phyloP scores from a whole-genome alignment of 2,888 invertebrate genomes.

The Apeira syringaria region DNA sequence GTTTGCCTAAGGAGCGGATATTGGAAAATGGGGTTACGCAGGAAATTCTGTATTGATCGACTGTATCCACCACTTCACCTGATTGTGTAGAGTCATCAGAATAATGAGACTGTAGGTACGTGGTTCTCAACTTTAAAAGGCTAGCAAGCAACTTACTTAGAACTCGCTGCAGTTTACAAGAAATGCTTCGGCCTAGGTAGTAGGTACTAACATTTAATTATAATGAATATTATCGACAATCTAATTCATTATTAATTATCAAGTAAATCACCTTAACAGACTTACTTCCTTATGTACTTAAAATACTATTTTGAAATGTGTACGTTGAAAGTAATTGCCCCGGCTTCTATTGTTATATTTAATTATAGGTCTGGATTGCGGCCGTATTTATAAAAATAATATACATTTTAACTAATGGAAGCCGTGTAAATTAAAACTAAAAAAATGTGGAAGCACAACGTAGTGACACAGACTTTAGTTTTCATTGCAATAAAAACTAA shows the following conservation, averaged over 20 bases:
- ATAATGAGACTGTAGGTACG: conserved; percentile 30
- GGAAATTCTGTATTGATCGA: conserved; percentile 73
- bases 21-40: conserved; percentile 76
- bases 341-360: too few relatives aligned
- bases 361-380: too few relatives aligned
- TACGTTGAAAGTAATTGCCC: too few relatives aligned
- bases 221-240: too few relatives aligned
- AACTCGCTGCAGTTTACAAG: not conserved
- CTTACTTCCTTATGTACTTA: too few relatives aligned
- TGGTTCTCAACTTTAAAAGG: conserved; percentile 12
- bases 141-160: not conserved
- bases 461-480: too few relatives aligned
- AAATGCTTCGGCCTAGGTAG: not conserved
- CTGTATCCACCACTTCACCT: conserved; percentile 56
- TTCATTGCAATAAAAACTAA: conserved; percentile 5
- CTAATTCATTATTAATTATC: too few relatives aligned
- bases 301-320: too few relatives aligned
- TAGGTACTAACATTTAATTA: too few relatives aligned
- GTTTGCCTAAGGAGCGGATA: conserved; percentile 57
- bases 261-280: too few relatives aligned
- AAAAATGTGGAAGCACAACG: conserved; percentile 5
- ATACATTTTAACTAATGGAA: too few relatives aligned
- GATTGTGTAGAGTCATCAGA: conserved; percentile 59
- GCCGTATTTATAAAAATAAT: too few relatives aligned
- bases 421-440: not conserved